Conservation (phyloP, 2,888 invertebrate species). For the Mythimna ferrago region DNA sequence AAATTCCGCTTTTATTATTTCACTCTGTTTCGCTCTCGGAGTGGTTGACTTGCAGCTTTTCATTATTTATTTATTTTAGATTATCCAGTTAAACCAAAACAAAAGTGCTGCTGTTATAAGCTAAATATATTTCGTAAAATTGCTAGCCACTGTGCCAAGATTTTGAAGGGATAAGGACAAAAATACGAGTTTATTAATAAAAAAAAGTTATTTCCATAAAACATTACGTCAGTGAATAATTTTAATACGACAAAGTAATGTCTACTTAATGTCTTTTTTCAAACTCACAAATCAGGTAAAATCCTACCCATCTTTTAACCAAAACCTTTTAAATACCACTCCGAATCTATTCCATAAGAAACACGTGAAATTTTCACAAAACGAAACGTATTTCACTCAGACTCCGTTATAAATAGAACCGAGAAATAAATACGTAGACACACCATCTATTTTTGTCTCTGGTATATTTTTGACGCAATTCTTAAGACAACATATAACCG, state of each 20-base stretch:
- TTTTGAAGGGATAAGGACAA: no score
- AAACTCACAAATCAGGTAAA: conserved; percentile 4
- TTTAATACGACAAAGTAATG: background rate
- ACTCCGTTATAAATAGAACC: conserved; percentile 60
- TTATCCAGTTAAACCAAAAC: background rate
- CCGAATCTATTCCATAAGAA: conserved; percentile 19
- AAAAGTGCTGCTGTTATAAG: background rate
- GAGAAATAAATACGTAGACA: conserved; percentile 68
- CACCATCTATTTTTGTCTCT: conserved; percentile 67
- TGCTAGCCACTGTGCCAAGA: no score
- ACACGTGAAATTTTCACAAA: conserved; percentile 41
- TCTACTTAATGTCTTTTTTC: background rate
- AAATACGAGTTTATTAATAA: no score
- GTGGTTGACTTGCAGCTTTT: background rate
- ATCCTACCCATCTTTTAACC: conserved; percentile 9
- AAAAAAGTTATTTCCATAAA: no score
- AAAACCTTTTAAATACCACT: conserved; percentile 47
- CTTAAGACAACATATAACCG: conserved; percentile 65
- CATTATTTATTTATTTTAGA: background rate
- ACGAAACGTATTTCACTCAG: conserved; percentile 47
- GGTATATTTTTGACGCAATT: conserved; percentile 71
- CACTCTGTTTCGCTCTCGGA: background rate
- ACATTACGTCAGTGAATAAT: no score
- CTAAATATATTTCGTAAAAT: no score
- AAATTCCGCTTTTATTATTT: conserved; percentile 8